A percentile compares a stretch with the other conserved stretches of the same genome.
These are phyloP conservation scores for Zygothrica quintamaculata DNA, from an alignment of 2,888 invertebrate species.

Conservation along the genomic window DNA sequence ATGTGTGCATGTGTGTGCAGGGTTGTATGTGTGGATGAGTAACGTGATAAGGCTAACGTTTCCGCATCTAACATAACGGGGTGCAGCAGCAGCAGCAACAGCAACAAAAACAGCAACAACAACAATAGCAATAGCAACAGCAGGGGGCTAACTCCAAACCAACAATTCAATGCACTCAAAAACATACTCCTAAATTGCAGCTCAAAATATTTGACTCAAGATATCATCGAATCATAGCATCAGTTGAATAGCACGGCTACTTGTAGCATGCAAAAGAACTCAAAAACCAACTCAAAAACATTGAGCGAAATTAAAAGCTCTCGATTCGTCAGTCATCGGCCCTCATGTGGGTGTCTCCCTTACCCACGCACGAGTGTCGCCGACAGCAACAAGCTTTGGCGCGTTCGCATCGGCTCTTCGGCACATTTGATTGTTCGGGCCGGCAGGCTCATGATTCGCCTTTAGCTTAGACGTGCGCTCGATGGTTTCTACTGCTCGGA, in stretches of 20 bases:
- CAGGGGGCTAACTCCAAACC: conserved; percentile 17
- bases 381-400: conserved; percentile 39
- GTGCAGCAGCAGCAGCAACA: conserved; percentile 20
- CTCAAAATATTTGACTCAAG: conserved; percentile 25
- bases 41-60: conserved; percentile 56
- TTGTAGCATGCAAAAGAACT: conserved; percentile 30
- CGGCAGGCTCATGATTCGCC: conserved; percentile 68
- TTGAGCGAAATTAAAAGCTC: conserved; percentile 56
- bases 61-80: conserved; percentile 12
- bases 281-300: conserved; percentile 20
- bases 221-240: not conserved
- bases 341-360: conserved; percentile 59
- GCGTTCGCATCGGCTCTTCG: conserved; percentile 28
- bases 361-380: conserved; percentile 12
- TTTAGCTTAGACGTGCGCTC: conserved; percentile 38
- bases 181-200: conserved; percentile 5
- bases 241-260: not conserved
- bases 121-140: conserved; percentile 19
- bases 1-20: conserved; percentile 14
- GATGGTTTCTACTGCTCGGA: conserved; percentile 16
- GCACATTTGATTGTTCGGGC: conserved; percentile 41
- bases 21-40: conserved; percentile 31
- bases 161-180: not conserved
- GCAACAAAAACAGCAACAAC: too few relatives aligned
- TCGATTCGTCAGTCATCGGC: conserved; percentile 55